Evolutionary conservation across 2,797 vertebrate genomes (phyloP).

Genomic region (Pachyuromys duprasi): DNA sequence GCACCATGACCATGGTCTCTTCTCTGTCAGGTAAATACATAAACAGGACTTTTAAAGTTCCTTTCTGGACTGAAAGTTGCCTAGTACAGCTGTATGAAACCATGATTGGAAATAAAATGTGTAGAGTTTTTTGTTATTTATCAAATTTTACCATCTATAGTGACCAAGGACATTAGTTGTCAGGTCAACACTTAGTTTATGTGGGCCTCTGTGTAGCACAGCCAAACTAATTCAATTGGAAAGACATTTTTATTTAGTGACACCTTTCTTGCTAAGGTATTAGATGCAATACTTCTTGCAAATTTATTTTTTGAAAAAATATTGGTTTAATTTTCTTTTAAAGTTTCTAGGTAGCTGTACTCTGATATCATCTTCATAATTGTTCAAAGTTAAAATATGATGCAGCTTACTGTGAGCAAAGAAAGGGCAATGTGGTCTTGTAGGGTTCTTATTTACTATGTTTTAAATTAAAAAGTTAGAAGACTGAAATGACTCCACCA

Average conservation of each 20-base stretch:
- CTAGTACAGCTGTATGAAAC: background rate
- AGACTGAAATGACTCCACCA: background rate
- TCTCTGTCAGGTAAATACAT: background rate
- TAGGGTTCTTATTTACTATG: background rate
- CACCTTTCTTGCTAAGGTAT: background rate
- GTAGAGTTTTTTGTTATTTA: background rate
- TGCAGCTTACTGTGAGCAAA: background rate
- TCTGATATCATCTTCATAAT: constrained; percentile 10
- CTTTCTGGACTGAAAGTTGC: background rate
- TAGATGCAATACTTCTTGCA: background rate
- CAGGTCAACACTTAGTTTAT: background rate
- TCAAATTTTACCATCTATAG: background rate
- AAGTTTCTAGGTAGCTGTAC: background rate
- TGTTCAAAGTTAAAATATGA: background rate
- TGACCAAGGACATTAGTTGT: background rate
- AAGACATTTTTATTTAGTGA: constrained; percentile 35
- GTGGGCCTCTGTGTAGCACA: background rate
- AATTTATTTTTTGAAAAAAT: background rate
- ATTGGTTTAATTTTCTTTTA: background rate
- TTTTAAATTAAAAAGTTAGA: constrained; percentile 33
- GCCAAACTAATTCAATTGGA: background rate
- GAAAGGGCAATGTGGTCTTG: background rate
- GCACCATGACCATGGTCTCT: background rate
- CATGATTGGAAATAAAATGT: constrained; percentile 26
- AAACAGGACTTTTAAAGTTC: background rate